phyloP scores from a whole-genome alignment of 2,113 vertebrate species.

The Melanotaenia duboulayi region DNA sequence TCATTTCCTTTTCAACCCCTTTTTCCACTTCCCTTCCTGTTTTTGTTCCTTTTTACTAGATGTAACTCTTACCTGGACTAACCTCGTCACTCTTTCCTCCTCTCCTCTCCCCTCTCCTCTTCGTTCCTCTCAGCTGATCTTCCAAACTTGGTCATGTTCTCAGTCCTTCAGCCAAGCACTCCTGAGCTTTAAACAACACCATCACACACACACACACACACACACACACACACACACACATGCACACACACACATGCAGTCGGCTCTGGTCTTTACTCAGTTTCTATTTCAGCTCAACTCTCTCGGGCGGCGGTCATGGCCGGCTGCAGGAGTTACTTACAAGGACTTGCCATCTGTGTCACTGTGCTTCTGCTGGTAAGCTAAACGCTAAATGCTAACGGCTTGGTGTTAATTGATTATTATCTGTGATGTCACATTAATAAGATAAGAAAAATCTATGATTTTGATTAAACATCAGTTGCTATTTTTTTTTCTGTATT shows the following conservation, averaged over 20 bases:
- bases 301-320: slow-evolving; percentile 70
- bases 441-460: background rate
- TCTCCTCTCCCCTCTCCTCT: background rate
- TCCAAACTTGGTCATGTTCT: slow-evolving; percentile 84
- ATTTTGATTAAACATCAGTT: no score
- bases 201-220: slow-evolving; percentile 40
- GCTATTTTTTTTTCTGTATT: no score
- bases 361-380: slow-evolving; percentile 79
- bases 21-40: background rate
- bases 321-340: slow-evolving; percentile 72
- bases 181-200: slow-evolving; percentile 70
- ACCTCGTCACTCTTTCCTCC: background rate
- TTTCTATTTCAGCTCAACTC: slow-evolving; percentile 54
- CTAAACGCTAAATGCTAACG: slow-evolving; percentile 26
- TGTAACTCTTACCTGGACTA: slow-evolving; percentile 2
- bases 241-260: background rate
- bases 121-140: slow-evolving; percentile 45
- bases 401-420: background rate
- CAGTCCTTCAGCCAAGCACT: slow-evolving; percentile 65
- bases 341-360: slow-evolving; percentile 74
- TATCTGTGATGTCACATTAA: background rate
- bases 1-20: background rate
- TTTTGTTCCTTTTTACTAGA: slow-evolving; percentile 16
- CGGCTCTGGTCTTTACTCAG: slow-evolving; percentile 44
- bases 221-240: slow-evolving; percentile 33